Base-by-base conservation (phyloP, 2,797 vertebrate species). In the Arrhamphus sclerolepis region DNA sequence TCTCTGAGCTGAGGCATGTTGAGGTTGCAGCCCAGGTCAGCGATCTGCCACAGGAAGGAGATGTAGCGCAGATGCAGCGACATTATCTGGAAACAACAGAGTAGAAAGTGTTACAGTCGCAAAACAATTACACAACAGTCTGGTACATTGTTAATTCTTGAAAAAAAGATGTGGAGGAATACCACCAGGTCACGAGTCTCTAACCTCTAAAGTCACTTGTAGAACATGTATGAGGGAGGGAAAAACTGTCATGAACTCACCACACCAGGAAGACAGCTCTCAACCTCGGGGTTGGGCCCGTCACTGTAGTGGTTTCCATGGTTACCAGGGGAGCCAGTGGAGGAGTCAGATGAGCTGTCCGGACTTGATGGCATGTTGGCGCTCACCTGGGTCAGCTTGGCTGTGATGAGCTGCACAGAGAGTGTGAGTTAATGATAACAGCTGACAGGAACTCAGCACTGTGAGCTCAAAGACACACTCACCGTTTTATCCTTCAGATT, bases 281-380 rank as follows among this genome's bases (percentile, higher is more conserved):
- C 98, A 61, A 98, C 97, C 87, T 98, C 98, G 43, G 97, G 97
- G 87, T 99, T 99, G 65, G 97, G 98, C 29, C 98, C 97, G 75
- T 99, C 98, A 2, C 97, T 99, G 79, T 94, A 99, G 90, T 98
- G 98, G 92, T 98, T 98, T 69, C 97, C 97, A 9, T 99, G 98
- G 91, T 98, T 99, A 81, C 98, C 97, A 46, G 98, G 97, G 68
- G 98, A 99, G 51, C 98, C 98, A 74, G 98, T 99, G 81, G 98
- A 99, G 63, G 98, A 99, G 88, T 99, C 98, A 56, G 98, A 99
- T 62, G 97, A 98, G 87, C 97, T 99, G 91, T 99, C 98, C 70
- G 98, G 98, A 81, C 98, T 99, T 80, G 98, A 99, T 89, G 98
- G 98, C 96, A 99, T 99, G 90, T 99, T 99, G 89, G 97, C 95